phyloP scores from a whole-genome alignment of 2,888 invertebrate genomes.

The Sepioteuthis lessoniana region DNA sequence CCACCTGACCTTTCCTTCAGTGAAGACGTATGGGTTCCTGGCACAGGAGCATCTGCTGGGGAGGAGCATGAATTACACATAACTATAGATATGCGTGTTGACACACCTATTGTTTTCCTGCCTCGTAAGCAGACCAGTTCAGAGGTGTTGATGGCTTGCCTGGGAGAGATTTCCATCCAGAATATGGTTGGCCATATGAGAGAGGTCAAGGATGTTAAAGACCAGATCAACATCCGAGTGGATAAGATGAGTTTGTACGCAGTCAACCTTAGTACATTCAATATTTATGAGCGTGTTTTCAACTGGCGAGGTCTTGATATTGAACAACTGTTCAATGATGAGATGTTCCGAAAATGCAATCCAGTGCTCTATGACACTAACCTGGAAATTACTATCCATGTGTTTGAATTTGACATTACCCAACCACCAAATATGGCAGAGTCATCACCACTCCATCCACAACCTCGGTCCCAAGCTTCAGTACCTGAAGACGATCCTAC shows the following conservation, averaged over 20 bases:
- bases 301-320: not conserved
- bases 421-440: not conserved
- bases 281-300: constrained; percentile 47
- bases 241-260: constrained; percentile 91
- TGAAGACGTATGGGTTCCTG: not conserved
- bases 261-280: constrained; percentile 79
- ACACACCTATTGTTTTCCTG: constrained; percentile 92
- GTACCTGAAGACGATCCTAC: not conserved
- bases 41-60: not conserved
- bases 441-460: not conserved
- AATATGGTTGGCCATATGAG: constrained; percentile 55
- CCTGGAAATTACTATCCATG: constrained; percentile 79
- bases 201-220: constrained; percentile 49
- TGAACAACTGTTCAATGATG: not conserved
- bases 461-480: not conserved
- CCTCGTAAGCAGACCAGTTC: constrained; percentile 85
- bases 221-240: constrained; percentile 80
- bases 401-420: constrained; percentile 37
- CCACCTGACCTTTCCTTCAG: constrained; percentile 42
- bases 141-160: constrained; percentile 91
- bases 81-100: constrained; percentile 84
- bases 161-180: constrained; percentile 85
- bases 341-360: constrained; percentile 67
- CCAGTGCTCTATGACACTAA: constrained; percentile 93
- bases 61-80: constrained; percentile 51